Conservation (phyloP, 2,888 invertebrate genomes). For the Xanthorhoe spadicearia region DNA sequence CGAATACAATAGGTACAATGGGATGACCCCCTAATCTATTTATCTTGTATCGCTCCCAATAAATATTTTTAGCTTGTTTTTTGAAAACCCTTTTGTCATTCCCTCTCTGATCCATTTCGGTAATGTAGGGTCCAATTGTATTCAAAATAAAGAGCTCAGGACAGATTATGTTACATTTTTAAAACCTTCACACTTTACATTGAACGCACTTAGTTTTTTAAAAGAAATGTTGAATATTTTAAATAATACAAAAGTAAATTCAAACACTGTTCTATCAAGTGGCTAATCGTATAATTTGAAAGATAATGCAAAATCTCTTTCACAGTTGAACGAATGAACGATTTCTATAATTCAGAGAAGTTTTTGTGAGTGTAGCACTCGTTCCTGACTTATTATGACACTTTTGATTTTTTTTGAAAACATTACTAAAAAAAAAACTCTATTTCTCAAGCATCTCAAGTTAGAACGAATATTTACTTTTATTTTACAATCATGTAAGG, state of each 20-base stretch:
- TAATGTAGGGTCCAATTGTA: conserved; percentile 20
- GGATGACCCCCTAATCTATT: conserved; percentile 68
- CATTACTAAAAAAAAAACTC: too few species aligned
- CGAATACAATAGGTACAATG: conserved; percentile 48
- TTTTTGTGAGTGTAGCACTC: conserved; percentile 50
- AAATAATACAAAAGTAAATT: not conserved
- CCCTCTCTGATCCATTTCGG: conserved; percentile 45
- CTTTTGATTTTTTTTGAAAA: not conserved
- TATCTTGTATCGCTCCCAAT: conserved; percentile 63
- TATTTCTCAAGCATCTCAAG: too few species aligned
- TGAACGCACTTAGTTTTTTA: too few species aligned
- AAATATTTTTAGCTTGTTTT: conserved; percentile 41
- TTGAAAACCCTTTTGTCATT: conserved; percentile 45
- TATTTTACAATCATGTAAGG: too few species aligned
- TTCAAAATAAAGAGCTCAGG: not conserved
- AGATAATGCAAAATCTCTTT: conserved; percentile 67
- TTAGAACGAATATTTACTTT: too few species aligned
- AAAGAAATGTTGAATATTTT: too few species aligned
- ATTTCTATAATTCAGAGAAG: conserved; percentile 68
- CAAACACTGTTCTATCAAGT: conserved; percentile 17
- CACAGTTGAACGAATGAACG: conserved; percentile 65
- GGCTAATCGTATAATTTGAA: conserved; percentile 38
- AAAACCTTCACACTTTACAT: too few species aligned
- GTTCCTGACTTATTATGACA: not conserved
- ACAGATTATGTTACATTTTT: too few species aligned